phyloP scores from a whole-genome alignment of 1,140 invertebrate genomes.

The Drosophila sp. region DNA sequence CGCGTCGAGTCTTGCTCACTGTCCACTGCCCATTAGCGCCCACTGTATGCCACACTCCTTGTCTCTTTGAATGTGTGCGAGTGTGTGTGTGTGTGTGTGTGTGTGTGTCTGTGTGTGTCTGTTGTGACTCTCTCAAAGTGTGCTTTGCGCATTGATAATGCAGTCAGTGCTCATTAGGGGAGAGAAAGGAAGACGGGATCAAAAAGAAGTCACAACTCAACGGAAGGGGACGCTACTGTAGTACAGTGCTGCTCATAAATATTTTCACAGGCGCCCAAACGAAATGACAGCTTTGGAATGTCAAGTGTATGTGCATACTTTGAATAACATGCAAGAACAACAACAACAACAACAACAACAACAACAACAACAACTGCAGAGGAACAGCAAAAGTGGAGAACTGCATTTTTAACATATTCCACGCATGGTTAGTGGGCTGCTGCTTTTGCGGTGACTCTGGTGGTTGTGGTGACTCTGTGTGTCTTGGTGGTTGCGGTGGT shows the following conservation, averaged over 20 bases:
- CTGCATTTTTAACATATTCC: slow-evolving; percentile 62
- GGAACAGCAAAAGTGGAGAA: slow-evolving; percentile 3
- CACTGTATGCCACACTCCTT: slow-evolving; percentile 9
- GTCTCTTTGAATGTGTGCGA: background rate
- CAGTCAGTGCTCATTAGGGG: slow-evolving; percentile 43
- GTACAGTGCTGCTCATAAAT: slow-evolving; percentile 55
- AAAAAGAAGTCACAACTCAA: background rate
- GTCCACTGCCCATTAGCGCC: slow-evolving; percentile 56
- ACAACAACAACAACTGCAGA: slow-evolving; percentile 21
- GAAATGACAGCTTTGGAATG: slow-evolving; percentile 60
- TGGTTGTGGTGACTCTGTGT: background rate
- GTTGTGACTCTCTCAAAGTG: slow-evolving; percentile 26
- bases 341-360: slow-evolving; percentile 33
- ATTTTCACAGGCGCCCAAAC: slow-evolving; percentile 53
- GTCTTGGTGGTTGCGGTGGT: background rate
- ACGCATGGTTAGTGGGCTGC: slow-evolving; percentile 40
- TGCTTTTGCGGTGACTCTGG: background rate
- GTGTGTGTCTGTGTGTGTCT: background rate
- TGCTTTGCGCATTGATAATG: slow-evolving; percentile 17
- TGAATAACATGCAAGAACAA: slow-evolving; percentile 46
- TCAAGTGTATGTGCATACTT: slow-evolving; percentile 62
- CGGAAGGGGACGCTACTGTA: background rate
- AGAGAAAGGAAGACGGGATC: background rate
- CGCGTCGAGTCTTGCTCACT: slow-evolving; percentile 36
- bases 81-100: background rate